Evolutionary conservation across 2,113 vertebrate genomes (phyloP), one percentile per base, ranked within the genome.

Genomic region (Antennarius striatus): DNA sequence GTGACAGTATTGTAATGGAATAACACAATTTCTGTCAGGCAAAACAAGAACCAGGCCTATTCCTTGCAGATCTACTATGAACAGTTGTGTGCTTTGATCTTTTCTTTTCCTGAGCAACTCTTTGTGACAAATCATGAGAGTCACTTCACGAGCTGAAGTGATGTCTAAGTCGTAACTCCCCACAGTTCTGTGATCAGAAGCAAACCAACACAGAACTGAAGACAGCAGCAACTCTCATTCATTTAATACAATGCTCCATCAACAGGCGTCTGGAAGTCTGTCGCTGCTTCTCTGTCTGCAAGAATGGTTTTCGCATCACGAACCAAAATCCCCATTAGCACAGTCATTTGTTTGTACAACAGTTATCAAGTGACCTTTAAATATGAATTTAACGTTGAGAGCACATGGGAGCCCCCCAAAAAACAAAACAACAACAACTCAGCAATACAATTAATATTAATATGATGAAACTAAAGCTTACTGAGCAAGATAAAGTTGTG

Each of bases 171-270:
- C 6, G 15, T 5, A 49, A 42, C 39, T 74, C 28, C 6, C 13
- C 14, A 49, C 40, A 53, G 50, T 11, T 39, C 17, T 63, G 55
- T 60, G 40, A 15, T 55, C 28, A 59, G 56, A 16, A 50, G 60
- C 48, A 63, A 63, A 69, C 54, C 39, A 67, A 63, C 46, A 66
- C 22, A 63, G 43, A 62, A 48, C 43, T 56, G 50, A 52, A 53
- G 65, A 68, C 46, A 63, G 13, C 63, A 55, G 48, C 29, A 54
- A 59, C 70, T 42, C 58, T 81, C 54, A 67, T 82, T 81, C 74
- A 66, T 71, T 59, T 49, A 63, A 59, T 12, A 48, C 40, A 17
- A 56, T 36, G 47, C 56, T 68, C 36, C 16, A 45, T 65, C 50
- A 53, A 42, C n/a, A 51, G 51, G 10, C 68, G 50, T 36, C 17